Evolutionary conservation across 2,113 vertebrate species (phyloP).

Genomic region (Mohoua ochrocephala): DNA sequence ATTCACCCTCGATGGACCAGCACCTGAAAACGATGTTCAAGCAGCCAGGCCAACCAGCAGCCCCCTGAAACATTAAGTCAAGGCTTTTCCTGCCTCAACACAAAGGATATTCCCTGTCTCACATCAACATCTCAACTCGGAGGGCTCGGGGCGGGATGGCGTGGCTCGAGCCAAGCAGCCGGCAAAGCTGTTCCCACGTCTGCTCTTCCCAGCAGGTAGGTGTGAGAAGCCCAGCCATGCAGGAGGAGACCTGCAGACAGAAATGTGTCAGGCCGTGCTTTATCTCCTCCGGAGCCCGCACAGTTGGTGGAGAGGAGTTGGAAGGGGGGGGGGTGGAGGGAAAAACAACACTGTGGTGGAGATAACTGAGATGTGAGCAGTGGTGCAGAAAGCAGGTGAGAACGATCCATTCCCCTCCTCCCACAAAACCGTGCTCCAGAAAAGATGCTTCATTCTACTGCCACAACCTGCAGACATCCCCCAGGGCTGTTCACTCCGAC

Average conservation of each 20-base stretch:
- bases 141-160: accelerated
- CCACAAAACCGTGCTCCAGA: background rate
- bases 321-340: background rate
- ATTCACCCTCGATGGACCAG: accelerated
- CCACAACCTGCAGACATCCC: background rate
- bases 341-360: accelerated
- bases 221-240: background rate
- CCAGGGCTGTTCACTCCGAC: background rate
- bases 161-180: background rate
- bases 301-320: background rate
- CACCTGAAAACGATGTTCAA: background rate
- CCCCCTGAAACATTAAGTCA: background rate
- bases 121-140: accelerated
- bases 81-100: background rate
- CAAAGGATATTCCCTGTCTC: background rate
- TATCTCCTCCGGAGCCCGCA: background rate
- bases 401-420: background rate
- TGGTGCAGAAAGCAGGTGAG: background rate
- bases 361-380: background rate
- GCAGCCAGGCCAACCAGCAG: background rate
- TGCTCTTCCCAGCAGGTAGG: conserved; percentile 9
- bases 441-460: background rate
- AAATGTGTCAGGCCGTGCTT: background rate
- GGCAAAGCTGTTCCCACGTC: background rate
- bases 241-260: background rate